These are phyloP conservation scores for Turnix velox DNA, from an alignment of 2,113 vertebrate genomes.

Conservation along the genomic window DNA sequence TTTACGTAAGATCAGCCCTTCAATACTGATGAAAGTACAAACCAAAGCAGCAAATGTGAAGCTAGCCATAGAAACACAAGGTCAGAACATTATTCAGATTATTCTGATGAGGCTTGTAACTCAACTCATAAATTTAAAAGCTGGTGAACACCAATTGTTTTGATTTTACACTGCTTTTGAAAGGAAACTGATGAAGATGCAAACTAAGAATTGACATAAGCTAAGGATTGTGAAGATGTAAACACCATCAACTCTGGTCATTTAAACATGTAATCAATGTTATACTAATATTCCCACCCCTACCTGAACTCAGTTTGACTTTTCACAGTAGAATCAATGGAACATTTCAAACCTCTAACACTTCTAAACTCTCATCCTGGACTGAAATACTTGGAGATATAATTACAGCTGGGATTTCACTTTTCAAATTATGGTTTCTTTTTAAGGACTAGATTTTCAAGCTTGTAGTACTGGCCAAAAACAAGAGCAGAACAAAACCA, in stretches of 20 bases:
- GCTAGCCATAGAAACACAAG: neutral
- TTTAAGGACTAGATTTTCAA: neutral
- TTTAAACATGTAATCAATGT: neutral
- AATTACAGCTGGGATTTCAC: neutral
- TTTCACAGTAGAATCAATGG: slow-evolving; percentile 9
- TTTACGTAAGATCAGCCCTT: too few species aligned
- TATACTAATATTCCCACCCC: neutral
- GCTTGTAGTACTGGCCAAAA: neutral
- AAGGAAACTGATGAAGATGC: too few species aligned
- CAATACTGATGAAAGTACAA: neutral
- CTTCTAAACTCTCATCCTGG: neutral
- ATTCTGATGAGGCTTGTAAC: neutral
- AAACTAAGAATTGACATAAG: neutral
- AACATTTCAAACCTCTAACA: neutral
- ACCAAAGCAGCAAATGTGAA: neutral
- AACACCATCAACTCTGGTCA: neutral
- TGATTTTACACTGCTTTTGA: neutral
- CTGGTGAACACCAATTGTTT: neutral
- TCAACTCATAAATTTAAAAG: neutral
- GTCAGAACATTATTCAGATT: neutral
- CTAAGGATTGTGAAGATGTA: neutral
- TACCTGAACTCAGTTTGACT: neutral
- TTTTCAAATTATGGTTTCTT: neutral
- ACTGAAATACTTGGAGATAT: neutral
- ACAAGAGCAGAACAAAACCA: neutral